Evolutionary conservation across 2,113 vertebrate genomes (phyloP), one percentile per base, ranked within the genome.

Genomic region (Onychostruthus taczanowskii): DNA sequence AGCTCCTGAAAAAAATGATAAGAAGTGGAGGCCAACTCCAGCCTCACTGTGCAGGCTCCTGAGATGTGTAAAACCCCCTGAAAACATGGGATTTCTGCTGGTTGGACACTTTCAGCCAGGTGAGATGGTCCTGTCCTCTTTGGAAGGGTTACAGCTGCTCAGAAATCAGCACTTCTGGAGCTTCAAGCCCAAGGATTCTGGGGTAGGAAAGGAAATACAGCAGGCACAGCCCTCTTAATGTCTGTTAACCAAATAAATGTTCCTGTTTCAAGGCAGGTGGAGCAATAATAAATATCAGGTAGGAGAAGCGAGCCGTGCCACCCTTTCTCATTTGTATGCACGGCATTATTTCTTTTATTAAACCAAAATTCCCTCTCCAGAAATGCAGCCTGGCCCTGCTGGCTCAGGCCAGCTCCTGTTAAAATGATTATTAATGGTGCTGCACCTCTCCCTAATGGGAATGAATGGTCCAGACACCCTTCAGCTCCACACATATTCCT

Each of bases 381-480:
- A 93, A 93, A 87, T 2, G 47, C 27, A 88, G 73, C 78, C 61
- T 31, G 27, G 87, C 79, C 87, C 78, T 43, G 77, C 66, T 66
- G 76, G 87, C 84, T 94, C 74, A 83, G 78, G 80, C 50, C 90
- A 72, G 93, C 73, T 81, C 88, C 87, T 53, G 85, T 94, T 95
- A 83, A 93, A 94, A 95, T 81, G 44, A 93, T 96, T 95, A 95
- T 96, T 96, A 96, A 97, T 95, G 83, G 88, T 4, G 3, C 52
- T 52, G 76, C 56, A 87, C 46, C 79, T 92, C 69, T 82, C 73
- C 80, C n/a, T 96, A 94, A 96, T 80, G 77, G 94, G 95, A 77
- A 97, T 44, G 84, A 84, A 96, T 86, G 81, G 87, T 58, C 44
- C 93, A 63, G 56, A 56, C 31, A 23, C 62, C 90, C 58, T 86